Evolutionary conservation across 2,888 invertebrate genomes (phyloP), one percentile per base, ranked within the genome.

Genomic region (Caenorhabditis doughertyi): DNA sequence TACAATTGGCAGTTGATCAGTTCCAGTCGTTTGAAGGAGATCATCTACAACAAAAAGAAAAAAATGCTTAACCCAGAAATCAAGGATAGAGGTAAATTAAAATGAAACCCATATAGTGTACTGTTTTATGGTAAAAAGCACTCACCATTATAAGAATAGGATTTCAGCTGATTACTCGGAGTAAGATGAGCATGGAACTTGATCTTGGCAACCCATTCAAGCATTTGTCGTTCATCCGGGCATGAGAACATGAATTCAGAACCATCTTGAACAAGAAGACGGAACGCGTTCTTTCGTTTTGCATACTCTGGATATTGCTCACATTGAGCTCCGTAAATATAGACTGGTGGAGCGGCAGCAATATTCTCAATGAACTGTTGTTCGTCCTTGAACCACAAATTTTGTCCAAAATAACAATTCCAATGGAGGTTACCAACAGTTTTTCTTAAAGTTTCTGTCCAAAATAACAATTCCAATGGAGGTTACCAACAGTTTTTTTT

Each of bases 231-330:
- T 70, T 95, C 94, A 55, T 94, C 94, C 8, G 94, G 93, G 62
- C 96, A 95, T 55, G 96, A 94, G 92, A 98, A 96, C 84, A 98
- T 93, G 93, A 95, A 98, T 93, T 97, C 97, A 0, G 97, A 96
- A 1, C 96, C 96, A 92, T 98, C 98, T 0, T 95, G 95, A 87
- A 96, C 94, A 65, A 94, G 94, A 77, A 98, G 93, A 55, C 97
- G 94, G 94, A 97, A 97, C 39, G 97, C 97, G 92, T 97, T 94
- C 92, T 97, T 96, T 91, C 96, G 95, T 93, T 98, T 98, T 16
- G 96, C 96, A 93, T 98, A 98, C 93, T 98, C 97, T 32, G 95
- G 95, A 1, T 97, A 97, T 9, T 95, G 94, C 73, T 95, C 95
- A 92, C 97, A 97, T 51, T 94, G 94, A 0, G 97, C 96, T 92